A percentile compares a stretch with the other conserved stretches of the same genome.
Evolutionary conservation across 2,797 vertebrate species (phyloP).

Genomic region (Melanotaenia maccullochi): DNA sequence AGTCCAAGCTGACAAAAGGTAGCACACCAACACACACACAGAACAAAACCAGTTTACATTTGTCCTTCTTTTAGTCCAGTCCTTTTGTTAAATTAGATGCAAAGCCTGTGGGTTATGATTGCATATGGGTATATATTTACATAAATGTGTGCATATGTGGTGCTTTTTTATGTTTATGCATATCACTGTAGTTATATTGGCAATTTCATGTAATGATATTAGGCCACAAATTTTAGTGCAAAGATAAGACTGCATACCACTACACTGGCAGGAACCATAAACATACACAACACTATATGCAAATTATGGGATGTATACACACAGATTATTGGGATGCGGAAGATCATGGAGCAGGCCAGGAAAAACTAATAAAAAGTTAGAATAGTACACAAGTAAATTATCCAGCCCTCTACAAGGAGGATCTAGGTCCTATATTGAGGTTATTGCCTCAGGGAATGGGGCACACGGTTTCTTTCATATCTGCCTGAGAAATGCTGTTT

Average conservation of each 20-base stretch:
- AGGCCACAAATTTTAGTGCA: constrained; percentile 34
- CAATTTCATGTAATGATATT: constrained; percentile 52
- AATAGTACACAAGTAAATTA: constrained; percentile 29
- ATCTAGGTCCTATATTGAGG: constrained; percentile 37
- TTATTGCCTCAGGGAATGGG: constrained; percentile 40
- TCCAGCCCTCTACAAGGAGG: constrained; percentile 15
- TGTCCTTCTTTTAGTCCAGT: constrained; percentile 6
- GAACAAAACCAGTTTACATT: not conserved
- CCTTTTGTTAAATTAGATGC: constrained; percentile 38
- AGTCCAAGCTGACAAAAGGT: constrained; percentile 94
- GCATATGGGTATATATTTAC: constrained; percentile 24
- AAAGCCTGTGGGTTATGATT: constrained; percentile 23
- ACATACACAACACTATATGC: constrained; percentile 30
- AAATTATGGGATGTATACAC: constrained; percentile 39
- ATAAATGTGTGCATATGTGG: constrained; percentile 26
- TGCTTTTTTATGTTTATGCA: constrained; percentile 32
- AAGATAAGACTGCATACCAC: constrained; percentile 52
- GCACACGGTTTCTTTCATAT: constrained; percentile 28
- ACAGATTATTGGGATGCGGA: constrained; percentile 26
- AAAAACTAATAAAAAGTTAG: constrained; percentile 34
- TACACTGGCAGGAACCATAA: constrained; percentile 28
- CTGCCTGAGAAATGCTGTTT: constrained; percentile 10
- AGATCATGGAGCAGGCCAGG: constrained; percentile 27
- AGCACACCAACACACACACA: constrained; percentile 19
- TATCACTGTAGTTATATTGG: constrained; percentile 41